Evolutionary conservation across 2,113 vertebrate genomes (phyloP), one percentile per base, ranked within the genome.

Genomic region (Patagioenas fasciata): DNA sequence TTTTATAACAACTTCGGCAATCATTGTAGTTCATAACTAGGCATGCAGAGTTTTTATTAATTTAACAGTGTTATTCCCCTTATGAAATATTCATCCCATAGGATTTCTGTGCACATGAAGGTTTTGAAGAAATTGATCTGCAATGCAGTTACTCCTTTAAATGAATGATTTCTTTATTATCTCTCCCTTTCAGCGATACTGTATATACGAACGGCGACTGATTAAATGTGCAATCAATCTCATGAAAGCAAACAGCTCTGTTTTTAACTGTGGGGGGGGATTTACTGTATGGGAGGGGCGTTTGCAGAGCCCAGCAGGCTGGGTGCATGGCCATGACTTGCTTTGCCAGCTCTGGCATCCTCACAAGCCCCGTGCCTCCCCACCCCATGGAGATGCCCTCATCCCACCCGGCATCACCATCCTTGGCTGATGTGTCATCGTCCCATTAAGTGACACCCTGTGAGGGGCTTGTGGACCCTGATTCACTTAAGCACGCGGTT

Each of bases 71-170:
- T 95, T 97, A 97, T 97, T 97, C 97, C 95, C 95, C 96, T 97
- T 97, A 97, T 97, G 97, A 97, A 97, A 97, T 97, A 97, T 97
- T 97, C 97, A 97, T 97, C 97, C 97, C 97, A 80, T 47, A 92
- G 97, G 97, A 96, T 96, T 97, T 97, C 94, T 95, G 92, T 91
- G 96, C 97, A 96, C 96, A 96, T 85, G 97, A 96, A 96, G 92
- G 86, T 97, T 97, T 97, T 88, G 95, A 97, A 97, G 94, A 94
- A 96, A 96, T 97, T 96, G 97, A 97, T 97, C 97, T 95, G 97
- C 97, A 97, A 93, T 97, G 97, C 97, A 97, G 97, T 91, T 92
- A 73, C 85, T 97, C 95, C 95, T 94, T 96, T 96, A 97, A 97
- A 96, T 91, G 96, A 95, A 94, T 96, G 90, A 96, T 96, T 94